A percentile compares a stretch with the other conserved stretches of the same genome.
Evolutionary conservation across 2,888 invertebrate genomes (phyloP).

Genomic region (Melinopterus prodromus): DNA sequence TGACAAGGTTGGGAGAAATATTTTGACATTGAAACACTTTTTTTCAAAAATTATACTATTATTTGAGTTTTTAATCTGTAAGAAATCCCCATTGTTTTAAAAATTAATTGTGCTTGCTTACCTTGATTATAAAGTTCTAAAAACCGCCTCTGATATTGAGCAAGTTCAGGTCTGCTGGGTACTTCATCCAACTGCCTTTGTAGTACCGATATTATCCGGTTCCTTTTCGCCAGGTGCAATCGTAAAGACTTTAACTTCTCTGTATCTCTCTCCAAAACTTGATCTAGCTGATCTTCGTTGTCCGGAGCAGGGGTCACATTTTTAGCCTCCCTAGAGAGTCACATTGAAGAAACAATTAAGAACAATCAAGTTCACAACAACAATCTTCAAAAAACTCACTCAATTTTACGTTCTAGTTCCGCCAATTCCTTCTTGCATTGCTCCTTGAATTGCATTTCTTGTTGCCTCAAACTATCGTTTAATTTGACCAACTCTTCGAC

Average conservation of each 20-base stretch:
- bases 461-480: constrained; percentile 76
- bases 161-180: constrained; percentile 90
- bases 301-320: constrained; percentile 59
- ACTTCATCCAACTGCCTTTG: constrained; percentile 91
- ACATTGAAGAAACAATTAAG: constrained; percentile 45
- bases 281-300: constrained; percentile 59
- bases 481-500: constrained; percentile 70
- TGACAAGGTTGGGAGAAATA: too few species aligned
- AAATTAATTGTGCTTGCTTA: constrained; percentile 53
- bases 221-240: constrained; percentile 79
- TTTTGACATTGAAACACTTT: too few species aligned
- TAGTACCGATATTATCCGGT: constrained; percentile 80
- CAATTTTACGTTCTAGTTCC: constrained; percentile 61
- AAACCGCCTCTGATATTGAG: constrained; percentile 95
- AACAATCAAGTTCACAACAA: constrained; percentile 31
- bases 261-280: constrained; percentile 68
- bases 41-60: too few species aligned
- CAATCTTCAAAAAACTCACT: constrained; percentile 48
- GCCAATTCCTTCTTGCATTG: constrained; percentile 74
- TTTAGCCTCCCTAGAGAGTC: constrained; percentile 61
- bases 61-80: too few species aligned
- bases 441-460: constrained; percentile 78
- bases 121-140: constrained; percentile 96
- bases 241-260: constrained; percentile 70
- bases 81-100: too few species aligned